These are phyloP conservation scores for Aricia agestis DNA, from an alignment of 1,140 invertebrate species.

Conservation along the genomic window DNA sequence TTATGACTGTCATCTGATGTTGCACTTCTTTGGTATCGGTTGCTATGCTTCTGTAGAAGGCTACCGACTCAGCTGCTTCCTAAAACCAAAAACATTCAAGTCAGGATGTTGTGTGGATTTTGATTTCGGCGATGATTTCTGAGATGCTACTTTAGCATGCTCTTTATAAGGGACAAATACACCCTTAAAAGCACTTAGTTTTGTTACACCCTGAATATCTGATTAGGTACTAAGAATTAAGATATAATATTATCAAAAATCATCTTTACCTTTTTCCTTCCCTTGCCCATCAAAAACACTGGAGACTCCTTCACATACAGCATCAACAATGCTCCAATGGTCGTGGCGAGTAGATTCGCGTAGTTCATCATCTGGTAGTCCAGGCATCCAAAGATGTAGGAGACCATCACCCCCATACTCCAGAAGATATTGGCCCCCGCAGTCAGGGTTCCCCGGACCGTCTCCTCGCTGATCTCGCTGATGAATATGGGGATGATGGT, in stretches of 20 bases:
- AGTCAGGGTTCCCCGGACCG: constrained; percentile 49
- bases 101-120: too few relatives aligned
- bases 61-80: constrained; percentile 34
- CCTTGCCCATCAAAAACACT: constrained; percentile 41
- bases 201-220: not conserved
- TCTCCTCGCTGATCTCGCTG: constrained; percentile 58
- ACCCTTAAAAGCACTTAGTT: too few relatives aligned
- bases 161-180: not conserved
- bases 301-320: constrained; percentile 45
- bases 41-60: constrained; percentile 33
- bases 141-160: too few relatives aligned
- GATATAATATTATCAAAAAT: not conserved
- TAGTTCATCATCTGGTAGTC: constrained; percentile 40
- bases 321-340: constrained; percentile 28
- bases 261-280: constrained; percentile 19
- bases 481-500: constrained; percentile 44
- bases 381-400: constrained; percentile 41
- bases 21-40: constrained; percentile 28
- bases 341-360: constrained; percentile 31
- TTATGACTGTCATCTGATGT: constrained; percentile 32
- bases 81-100: constrained; percentile 15
- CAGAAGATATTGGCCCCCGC: constrained; percentile 37
- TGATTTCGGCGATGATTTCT: too few relatives aligned
- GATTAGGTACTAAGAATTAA: too few relatives aligned
- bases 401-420: constrained; percentile 39